phyloP scores from a whole-genome alignment of 2,888 invertebrate species.

The Drosophila ustulata region DNA sequence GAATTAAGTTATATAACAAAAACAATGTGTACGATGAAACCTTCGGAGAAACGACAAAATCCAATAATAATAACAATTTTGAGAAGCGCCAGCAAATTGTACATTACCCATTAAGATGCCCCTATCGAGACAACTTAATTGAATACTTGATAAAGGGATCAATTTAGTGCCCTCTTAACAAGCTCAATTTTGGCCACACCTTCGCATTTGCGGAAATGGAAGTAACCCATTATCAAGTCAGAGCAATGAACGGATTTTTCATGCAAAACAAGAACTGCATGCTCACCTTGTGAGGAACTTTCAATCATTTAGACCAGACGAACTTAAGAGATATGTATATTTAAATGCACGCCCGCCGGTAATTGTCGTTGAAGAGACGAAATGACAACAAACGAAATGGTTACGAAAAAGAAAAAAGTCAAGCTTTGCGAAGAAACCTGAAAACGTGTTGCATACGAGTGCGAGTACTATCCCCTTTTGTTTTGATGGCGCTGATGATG shows the following conservation, averaged over 20 bases:
- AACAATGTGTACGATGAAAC: neutral
- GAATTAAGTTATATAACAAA: neutral
- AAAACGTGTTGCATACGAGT: conserved; percentile 44
- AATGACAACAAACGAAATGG: conserved; percentile 47
- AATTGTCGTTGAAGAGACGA: conserved; percentile 26
- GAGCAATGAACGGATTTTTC: conserved; percentile 67
- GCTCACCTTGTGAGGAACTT: conserved; percentile 48
- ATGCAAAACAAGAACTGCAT: conserved; percentile 46
- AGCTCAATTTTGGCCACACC: conserved; percentile 17
- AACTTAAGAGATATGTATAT: neutral
- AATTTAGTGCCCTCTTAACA: conserved; percentile 20
- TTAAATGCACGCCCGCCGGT: conserved; percentile 27
- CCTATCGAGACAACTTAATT: conserved; percentile 6
- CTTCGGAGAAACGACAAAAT: neutral
- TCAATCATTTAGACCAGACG: conserved; percentile 17
- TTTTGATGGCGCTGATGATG: conserved; percentile 58
- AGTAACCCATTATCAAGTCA: conserved; percentile 41
- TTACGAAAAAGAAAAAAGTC: conserved; percentile 56
- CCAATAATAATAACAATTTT: neutral
- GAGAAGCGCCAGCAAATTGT: neutral
- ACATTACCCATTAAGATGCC: neutral
- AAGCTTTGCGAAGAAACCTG: conserved; percentile 40
- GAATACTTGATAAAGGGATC: conserved; percentile 11
- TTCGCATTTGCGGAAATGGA: conserved; percentile 35
- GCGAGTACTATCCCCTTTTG: conserved; percentile 34